Conservation (phyloP, 2,888 invertebrate genomes). For the Idaea dimidiata region DNA sequence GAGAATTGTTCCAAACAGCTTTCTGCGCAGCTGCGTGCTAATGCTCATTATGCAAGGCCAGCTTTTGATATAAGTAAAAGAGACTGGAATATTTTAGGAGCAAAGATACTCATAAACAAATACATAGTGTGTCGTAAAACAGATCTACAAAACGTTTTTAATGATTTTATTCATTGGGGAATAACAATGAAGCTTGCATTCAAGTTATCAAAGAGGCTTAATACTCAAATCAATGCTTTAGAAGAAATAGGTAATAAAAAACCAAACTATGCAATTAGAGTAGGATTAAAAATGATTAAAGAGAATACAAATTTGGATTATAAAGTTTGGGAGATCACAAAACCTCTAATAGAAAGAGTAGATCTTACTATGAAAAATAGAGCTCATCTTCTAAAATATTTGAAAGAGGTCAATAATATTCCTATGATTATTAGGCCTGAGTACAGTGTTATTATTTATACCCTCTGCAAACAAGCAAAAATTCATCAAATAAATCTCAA, state of each 20-base stretch:
- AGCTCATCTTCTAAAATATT: slow-evolving; percentile 15
- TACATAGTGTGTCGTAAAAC: slow-evolving; percentile 33
- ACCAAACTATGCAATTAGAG: slow-evolving; percentile 40
- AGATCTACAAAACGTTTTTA: slow-evolving; percentile 30
- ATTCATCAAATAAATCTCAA: slow-evolving; percentile 8
- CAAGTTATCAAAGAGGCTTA: slow-evolving; percentile 35
- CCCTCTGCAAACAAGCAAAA: slow-evolving; percentile 27
- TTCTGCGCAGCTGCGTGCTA: slow-evolving; percentile 40
- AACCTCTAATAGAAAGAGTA: slow-evolving; percentile 34
- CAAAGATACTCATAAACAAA: slow-evolving; percentile 47
- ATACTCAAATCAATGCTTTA: slow-evolving; percentile 29
- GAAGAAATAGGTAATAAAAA: slow-evolving; percentile 30
- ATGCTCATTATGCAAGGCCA: slow-evolving; percentile 41
- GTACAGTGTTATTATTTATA: slow-evolving; percentile 42
- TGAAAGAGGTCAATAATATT: slow-evolving; percentile 14
- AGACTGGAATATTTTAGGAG: slow-evolving; percentile 44
- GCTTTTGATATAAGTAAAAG: slow-evolving; percentile 33
- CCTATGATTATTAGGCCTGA: slow-evolving; percentile 41
- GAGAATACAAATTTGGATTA: slow-evolving; percentile 24
- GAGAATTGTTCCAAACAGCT: slow-evolving; percentile 26
- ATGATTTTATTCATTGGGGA: slow-evolving; percentile 34
- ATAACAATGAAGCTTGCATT: slow-evolving; percentile 41
- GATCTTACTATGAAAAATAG: slow-evolving; percentile 26
- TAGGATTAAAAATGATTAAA: slow-evolving; percentile 36
- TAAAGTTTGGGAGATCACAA: slow-evolving; percentile 42